Percentiles rank a stretch among this genome's conserved stretches.
Evolutionary conservation across 1,140 invertebrate species (phyloP).

Genomic region (Pseudobourletiella spinata): DNA sequence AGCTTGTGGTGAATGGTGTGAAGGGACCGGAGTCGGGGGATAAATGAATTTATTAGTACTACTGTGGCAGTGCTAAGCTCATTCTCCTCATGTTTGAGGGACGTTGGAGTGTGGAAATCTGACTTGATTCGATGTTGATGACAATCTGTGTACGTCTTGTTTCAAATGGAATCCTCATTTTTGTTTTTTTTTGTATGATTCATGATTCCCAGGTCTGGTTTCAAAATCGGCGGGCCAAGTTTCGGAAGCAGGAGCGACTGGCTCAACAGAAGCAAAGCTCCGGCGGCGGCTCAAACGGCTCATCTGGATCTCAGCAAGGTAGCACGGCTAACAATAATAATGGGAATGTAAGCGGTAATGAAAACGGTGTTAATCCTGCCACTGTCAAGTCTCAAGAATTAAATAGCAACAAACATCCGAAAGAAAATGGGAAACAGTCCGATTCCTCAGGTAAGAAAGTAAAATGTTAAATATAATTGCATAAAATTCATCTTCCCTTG

Average conservation of each 20-base stretch:
- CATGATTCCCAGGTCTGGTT: conserved; percentile 73
- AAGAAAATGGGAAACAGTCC: conserved; percentile 30
- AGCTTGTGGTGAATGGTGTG: too few species aligned
- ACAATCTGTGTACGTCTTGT: too few species aligned
- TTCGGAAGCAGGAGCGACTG: conserved; percentile 80
- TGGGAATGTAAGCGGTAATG: conserved; percentile 11
- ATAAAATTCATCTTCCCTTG: too few species aligned
- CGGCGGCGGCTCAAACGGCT: conserved; percentile 31
- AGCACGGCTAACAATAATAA: conserved; percentile 29
- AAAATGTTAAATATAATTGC: too few species aligned
- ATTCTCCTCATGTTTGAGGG: too few species aligned
- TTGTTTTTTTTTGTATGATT: neutral
- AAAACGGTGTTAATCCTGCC: conserved; percentile 31
- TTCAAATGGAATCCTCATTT: too few species aligned
- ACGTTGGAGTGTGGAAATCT: too few species aligned
- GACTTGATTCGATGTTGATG: too few species aligned
- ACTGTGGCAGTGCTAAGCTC: too few species aligned
- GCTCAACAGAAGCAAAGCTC: conserved; percentile 58
- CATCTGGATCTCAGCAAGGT: conserved; percentile 29
- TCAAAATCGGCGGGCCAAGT: conserved; percentile 84
- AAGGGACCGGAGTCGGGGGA: too few species aligned
- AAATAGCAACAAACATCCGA: conserved; percentile 31
- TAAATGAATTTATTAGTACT: too few species aligned
- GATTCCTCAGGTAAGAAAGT: conserved; percentile 31
- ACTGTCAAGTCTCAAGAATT: conserved; percentile 29